Base-by-base conservation (phyloP, 2,113 vertebrate genomes). In the Epinephelus lanceolatus region DNA sequence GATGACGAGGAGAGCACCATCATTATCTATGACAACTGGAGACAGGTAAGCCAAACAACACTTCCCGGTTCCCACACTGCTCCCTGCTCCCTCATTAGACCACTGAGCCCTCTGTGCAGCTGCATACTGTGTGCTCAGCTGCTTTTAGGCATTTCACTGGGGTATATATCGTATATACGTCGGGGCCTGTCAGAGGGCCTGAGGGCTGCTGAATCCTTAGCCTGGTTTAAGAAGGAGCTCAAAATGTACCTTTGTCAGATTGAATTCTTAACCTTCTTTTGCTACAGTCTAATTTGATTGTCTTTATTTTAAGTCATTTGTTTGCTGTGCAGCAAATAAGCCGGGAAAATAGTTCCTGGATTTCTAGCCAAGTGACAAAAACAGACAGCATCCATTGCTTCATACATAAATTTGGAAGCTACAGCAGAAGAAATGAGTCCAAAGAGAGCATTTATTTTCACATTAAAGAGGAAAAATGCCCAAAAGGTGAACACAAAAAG, bases 21-120 rank as follows among this genome's bases (percentile, higher is more conserved):
- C 83, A 90, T 97, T 89, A 95, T 98, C 86, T 97, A 96, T 86
- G 97, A 98, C 94, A 97, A 97, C 94, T 97, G 97, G 97, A 97
- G 96, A 93, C 96, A 97, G 96, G 97, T 98, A 85, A 94, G 94
- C 69, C 57, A 92, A 94, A 89, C 83, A 80, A 81, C 78, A 62
- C 80, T 53, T 83, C 59, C 70, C 30, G 0, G 71, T 80, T 81
- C 57, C 49, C 68, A 69, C 76, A 53, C 57, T 60, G 33, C 68
- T 52, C 52, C 18, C 40, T 74, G 84, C 51, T 83, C 72, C 76
- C 85, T 89, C 60, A 85, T 88, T 86, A 85, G 81, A 23, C 60
- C 51, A 8, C 69, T 25, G 84, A 80, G 59, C 23, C 19, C 51
- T 75, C 53, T 61, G 18, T 86, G 71, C 71, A 66, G 57, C 76